Evolutionary conservation across 2,113 vertebrate genomes (phyloP).

Genomic region (Solenodon paradoxus): DNA sequence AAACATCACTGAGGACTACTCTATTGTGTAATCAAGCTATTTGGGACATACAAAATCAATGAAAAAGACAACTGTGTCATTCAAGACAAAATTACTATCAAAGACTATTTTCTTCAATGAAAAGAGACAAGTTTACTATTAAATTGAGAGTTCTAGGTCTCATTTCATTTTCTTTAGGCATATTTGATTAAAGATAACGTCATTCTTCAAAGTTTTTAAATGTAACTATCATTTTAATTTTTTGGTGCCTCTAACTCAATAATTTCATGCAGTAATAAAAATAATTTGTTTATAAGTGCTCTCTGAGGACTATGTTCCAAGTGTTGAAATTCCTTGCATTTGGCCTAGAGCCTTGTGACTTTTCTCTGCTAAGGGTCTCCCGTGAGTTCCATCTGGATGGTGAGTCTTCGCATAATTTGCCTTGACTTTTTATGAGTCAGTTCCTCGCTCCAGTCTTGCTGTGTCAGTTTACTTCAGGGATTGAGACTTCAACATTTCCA

Average conservation of each 20-base stretch:
- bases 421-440: constrained; percentile 30
- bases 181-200: background rate
- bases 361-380: constrained; percentile 44
- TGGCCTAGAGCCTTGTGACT: constrained; percentile 57
- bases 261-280: constrained; percentile 62
- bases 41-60: background rate
- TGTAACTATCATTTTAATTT: constrained; percentile 49
- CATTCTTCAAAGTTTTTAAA: constrained; percentile 42
- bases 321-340: constrained; percentile 47
- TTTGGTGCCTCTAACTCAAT: constrained; percentile 59
- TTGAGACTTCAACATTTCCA: constrained; percentile 35
- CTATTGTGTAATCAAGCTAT: background rate
- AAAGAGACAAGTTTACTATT: background rate
- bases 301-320: constrained; percentile 61
- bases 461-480: constrained; percentile 25
- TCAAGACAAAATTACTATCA: constrained; percentile 20
- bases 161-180: background rate
- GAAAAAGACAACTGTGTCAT: background rate
- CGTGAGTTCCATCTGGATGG: constrained; percentile 46
- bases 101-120: constrained; percentile 20
- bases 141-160: background rate
- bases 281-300: constrained; percentile 64
- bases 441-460: constrained; percentile 27
- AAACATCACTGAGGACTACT: background rate
- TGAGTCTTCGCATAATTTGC: constrained; percentile 33